Conservation (phyloP, 2,888 invertebrate species). For the Cyclophora punctaria region DNA sequence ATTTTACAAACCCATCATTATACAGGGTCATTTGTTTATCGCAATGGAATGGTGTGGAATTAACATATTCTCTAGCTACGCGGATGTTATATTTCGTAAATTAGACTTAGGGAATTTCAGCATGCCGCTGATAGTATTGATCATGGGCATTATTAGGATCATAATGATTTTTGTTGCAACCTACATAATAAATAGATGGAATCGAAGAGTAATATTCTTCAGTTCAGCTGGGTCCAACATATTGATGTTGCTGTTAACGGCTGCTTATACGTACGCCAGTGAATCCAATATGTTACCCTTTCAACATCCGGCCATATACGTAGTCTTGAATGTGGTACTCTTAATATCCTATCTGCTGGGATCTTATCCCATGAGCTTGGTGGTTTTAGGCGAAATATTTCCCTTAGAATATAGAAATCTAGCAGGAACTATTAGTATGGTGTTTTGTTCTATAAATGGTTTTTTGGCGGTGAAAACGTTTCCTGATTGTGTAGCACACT, state of each 20-base stretch:
- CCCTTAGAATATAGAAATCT: conserved; percentile 75
- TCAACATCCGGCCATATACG: no score
- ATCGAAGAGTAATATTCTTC: conserved; percentile 38
- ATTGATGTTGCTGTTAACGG: conserved; percentile 29
- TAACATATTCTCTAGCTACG: conserved; percentile 31
- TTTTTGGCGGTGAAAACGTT: conserved; percentile 29
- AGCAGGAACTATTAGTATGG: conserved; percentile 55
- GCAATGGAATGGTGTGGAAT: conserved; percentile 44
- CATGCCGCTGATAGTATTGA: conserved; percentile 32
- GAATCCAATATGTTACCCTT: not conserved
- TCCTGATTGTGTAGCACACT: conserved; percentile 16
- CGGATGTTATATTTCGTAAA: conserved; percentile 38
- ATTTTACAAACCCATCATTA: conserved; percentile 46
- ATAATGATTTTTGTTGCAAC: conserved; percentile 36
- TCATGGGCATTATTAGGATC: conserved; percentile 38
- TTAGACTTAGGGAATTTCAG: conserved; percentile 30
- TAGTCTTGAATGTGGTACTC: no score
- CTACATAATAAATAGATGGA: conserved; percentile 36
- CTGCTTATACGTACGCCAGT: conserved; percentile 37
- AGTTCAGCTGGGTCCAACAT: conserved; percentile 30
- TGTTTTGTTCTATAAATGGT: conserved; percentile 26
- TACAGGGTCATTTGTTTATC: conserved; percentile 43
- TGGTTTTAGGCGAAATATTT: conserved; percentile 81
- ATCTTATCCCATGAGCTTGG: conserved; percentile 77
- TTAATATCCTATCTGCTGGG: conserved; percentile 34